phyloP scores from a whole-genome alignment of 2,888 invertebrate species.

The Koerneria pararmatus region DNA sequence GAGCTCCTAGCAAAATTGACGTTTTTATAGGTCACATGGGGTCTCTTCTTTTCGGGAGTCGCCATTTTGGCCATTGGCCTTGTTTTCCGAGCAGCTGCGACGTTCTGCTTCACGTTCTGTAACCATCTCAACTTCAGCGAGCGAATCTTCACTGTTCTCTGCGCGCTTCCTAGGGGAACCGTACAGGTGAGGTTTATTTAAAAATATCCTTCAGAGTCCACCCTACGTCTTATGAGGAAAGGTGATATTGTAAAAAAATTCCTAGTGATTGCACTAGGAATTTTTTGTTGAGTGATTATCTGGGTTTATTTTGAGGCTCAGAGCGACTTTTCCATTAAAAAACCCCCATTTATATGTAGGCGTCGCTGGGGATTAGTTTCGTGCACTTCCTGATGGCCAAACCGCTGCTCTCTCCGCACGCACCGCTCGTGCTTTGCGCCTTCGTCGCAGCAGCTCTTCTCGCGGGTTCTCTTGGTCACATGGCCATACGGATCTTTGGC shows the following conservation, averaged over 20 bases:
- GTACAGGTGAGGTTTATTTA: slow-evolving; percentile 9
- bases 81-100: slow-evolving; percentile 10
- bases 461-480: slow-evolving; percentile 18
- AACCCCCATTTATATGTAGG: too few species aligned
- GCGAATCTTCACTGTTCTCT: slow-evolving; percentile 22
- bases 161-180: slow-evolving; percentile 14
- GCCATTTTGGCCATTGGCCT: slow-evolving; percentile 19
- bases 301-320: too few species aligned
- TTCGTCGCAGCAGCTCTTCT: slow-evolving; percentile 16
- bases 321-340: too few species aligned
- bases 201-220: too few species aligned
- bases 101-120: slow-evolving; percentile 20
- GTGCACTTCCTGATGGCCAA: slow-evolving; percentile 1
- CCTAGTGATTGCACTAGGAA: too few species aligned
- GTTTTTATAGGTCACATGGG: slow-evolving; percentile 16
- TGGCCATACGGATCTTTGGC: slow-evolving; percentile 20
- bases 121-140: slow-evolving; percentile 18
- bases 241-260: too few species aligned
- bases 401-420: neutral
- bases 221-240: too few species aligned
- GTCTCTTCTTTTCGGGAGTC: slow-evolving; percentile 20
- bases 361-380: neutral
- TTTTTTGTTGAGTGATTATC: too few species aligned
- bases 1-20: too few species aligned
- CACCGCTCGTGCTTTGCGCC: slow-evolving; percentile 14